phyloP scores from a whole-genome alignment of 2,797 vertebrate species.

The Acanthornis magna region DNA sequence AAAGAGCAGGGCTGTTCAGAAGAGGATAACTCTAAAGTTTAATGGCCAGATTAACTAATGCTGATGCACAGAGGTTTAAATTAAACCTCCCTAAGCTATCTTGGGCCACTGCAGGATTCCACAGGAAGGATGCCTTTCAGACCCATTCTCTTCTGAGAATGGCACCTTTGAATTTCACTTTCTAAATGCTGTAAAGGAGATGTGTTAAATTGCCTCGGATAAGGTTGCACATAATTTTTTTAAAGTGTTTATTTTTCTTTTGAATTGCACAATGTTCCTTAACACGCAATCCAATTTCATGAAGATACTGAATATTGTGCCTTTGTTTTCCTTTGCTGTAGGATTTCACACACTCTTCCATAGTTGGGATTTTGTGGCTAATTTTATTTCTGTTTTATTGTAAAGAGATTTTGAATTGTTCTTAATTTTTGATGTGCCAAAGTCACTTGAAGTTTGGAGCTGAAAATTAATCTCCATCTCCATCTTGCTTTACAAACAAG shows the following conservation, averaged over 20 bases:
- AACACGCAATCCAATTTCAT: neutral
- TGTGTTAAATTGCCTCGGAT: neutral
- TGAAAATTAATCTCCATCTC: neutral
- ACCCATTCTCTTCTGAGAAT: neutral
- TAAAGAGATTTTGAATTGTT: neutral
- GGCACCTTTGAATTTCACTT: neutral
- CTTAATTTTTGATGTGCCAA: neutral
- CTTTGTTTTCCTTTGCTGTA: neutral
- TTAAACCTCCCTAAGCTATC: conserved; percentile 16
- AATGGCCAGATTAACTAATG: conserved; percentile 50
- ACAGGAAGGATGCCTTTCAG: neutral
- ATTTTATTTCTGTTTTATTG: neutral
- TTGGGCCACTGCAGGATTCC: neutral
- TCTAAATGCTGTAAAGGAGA: neutral
- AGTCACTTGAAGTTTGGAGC: neutral
- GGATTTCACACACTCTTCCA: neutral
- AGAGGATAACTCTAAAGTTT: conserved; percentile 41
- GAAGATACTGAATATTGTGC: neutral
- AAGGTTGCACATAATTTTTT: neutral
- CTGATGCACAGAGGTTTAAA: conserved; percentile 35
- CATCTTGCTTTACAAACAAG: neutral
- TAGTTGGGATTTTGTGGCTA: neutral
- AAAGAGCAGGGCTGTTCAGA: conserved; percentile 53
- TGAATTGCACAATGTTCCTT: neutral
- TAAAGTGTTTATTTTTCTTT: neutral